Evolutionary conservation across 2,113 vertebrate species (phyloP), one percentile per base, ranked within the genome.

Genomic region (Pangasianodon hypophthalmus): DNA sequence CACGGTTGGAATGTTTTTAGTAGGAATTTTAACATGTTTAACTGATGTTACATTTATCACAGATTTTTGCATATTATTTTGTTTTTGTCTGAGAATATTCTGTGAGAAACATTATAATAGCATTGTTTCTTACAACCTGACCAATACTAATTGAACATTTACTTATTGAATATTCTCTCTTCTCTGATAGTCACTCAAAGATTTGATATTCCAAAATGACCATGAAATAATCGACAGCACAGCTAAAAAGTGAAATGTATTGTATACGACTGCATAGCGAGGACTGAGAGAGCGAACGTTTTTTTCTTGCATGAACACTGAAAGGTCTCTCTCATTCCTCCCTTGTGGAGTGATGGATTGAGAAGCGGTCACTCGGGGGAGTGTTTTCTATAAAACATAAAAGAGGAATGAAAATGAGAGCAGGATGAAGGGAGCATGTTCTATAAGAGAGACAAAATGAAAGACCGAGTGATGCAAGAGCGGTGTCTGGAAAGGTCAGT

Each of bases 401-500:
- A 86, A 86, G 60, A 60, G 64, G 73, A 85, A 19, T 64, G 50
- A 85, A 71, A 85, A 85, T 84, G 56, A 84, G 62, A 87, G 41
- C 75, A 64, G 91, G 60, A 83, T 77, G 79, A 85, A 62, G 32
- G 50, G 44, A 87, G 32, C 50, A 41, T 46, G 44, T 71, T 56
- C 48, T 81, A 56, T 71, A 71, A 54, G 77, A 67, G 46, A n/a
- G 24, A 58, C 46, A 82, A 46, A 80, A 44, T 80, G 84, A 80
- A 86, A 89, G 84, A n/a, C 58, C 26, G 73, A 86, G 48, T 21
- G 82, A 86, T 58, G 54, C 44, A 62, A 41, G 44, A 26, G 73
- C 11, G 46, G 56, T 16, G 41, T 46, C 69, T 81, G 73, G 84
- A 91, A 84, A 48, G 71, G 79, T 93, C 89, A 94, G 14, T 93